Conservation (phyloP, 92 coral and sea anemone species). For the Bergia sp. region DNA sequence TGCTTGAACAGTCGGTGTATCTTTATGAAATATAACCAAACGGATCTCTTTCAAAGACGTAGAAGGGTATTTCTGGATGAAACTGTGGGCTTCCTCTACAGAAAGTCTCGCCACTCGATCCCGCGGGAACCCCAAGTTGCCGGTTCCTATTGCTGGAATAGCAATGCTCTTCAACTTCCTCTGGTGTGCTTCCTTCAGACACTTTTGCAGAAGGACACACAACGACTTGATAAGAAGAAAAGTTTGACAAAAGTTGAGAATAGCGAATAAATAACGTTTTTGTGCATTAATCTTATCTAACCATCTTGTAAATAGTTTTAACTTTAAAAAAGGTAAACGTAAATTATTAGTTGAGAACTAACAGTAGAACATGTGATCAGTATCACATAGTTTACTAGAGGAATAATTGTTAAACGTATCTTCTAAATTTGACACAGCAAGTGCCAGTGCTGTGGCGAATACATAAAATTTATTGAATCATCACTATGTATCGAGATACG, state of each 20-base stretch:
- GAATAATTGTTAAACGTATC: too few relatives aligned
- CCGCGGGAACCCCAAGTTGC: constrained; percentile 66
- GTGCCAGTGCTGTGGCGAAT: too few relatives aligned
- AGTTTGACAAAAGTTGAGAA: not conserved
- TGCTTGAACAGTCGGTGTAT: constrained; percentile 59
- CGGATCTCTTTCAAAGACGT: constrained; percentile 69
- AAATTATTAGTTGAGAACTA: too few relatives aligned
- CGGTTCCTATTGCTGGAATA: constrained; percentile 85
- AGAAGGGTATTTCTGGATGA: constrained; percentile 42
- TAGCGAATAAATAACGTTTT: too few relatives aligned
- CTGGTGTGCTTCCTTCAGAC: constrained; percentile 51
- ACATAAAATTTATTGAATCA: too few relatives aligned
- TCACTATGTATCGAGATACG: too few relatives aligned
- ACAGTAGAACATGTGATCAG: too few relatives aligned
- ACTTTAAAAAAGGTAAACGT: too few relatives aligned
- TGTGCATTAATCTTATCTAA: not conserved
- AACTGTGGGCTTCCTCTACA: constrained; percentile 63
- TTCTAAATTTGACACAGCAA: too few relatives aligned
- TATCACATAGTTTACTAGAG: too few relatives aligned
- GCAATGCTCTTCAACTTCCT: constrained; percentile 61
- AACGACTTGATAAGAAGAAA: constrained; percentile 33
- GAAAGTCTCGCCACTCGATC: constrained; percentile 62
- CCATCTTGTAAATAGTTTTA: too few relatives aligned
- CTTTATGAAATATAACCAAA: constrained; percentile 78
- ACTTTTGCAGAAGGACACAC: constrained; percentile 59